Conservation (phyloP, 2,113 vertebrate genomes). For the Synodontis membranacea region DNA sequence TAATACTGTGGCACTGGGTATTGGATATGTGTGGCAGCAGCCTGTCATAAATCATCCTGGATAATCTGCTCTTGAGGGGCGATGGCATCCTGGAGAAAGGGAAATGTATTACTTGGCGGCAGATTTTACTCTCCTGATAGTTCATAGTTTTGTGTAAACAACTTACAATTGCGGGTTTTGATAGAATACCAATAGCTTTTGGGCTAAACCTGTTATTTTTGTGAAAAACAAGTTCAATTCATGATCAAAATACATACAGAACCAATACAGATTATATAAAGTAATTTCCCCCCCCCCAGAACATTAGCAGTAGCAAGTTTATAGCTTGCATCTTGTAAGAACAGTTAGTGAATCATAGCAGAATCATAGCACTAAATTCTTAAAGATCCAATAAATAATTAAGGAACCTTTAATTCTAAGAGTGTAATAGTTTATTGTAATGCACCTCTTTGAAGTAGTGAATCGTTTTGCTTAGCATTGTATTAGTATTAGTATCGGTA, state of each 20-base stretch:
- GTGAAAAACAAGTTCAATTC: not conserved
- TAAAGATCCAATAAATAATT: not conserved
- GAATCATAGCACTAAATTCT: too few species aligned
- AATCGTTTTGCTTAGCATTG: not conserved
- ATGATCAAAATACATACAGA: not conserved
- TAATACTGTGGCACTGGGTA: conserved; percentile 2
- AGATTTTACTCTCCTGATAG: not conserved
- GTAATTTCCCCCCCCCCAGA: not conserved
- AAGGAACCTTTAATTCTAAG: not conserved
- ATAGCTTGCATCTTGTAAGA: not conserved
- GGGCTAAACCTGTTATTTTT: not conserved
- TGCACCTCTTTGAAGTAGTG: not conserved
- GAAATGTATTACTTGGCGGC: conserved; percentile 4
- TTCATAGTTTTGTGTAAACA: not conserved
- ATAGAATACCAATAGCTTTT: not conserved
- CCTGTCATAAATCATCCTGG: conserved; percentile 18
- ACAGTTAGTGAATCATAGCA: not conserved
- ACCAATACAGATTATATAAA: not conserved
- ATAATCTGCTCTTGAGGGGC: not conserved
- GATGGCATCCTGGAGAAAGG: not conserved
- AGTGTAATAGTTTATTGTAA: not conserved
- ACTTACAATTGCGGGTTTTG: not conserved
- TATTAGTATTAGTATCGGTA: not conserved
- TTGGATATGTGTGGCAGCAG: conserved; percentile 5
- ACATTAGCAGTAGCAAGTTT: not conserved